Evolutionary conservation across 2,888 invertebrate species (phyloP).

Genomic region (Epistrophe eligans): DNA sequence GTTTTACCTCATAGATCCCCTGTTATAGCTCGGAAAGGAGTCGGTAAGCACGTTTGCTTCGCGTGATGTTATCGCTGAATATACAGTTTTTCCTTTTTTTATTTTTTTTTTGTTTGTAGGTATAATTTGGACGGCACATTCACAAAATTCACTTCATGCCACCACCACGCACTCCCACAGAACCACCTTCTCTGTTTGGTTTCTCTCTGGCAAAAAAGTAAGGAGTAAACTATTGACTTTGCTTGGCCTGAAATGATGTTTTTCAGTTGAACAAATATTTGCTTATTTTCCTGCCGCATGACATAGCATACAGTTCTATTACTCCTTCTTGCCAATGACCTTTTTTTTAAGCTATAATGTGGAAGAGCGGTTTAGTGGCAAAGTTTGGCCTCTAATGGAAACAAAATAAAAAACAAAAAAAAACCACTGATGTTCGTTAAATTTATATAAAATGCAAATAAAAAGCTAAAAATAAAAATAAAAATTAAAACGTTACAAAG

Average conservation of each 20-base stretch:
- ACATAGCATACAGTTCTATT: slow-evolving; percentile 34
- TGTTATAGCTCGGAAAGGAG: slow-evolving; percentile 58
- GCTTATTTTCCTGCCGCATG: slow-evolving; percentile 69
- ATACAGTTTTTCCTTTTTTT: not conserved
- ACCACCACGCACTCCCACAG: not conserved
- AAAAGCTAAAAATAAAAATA: slow-evolving; percentile 29
- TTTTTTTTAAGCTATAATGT: slow-evolving; percentile 9
- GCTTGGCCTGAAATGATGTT: slow-evolving; percentile 56
- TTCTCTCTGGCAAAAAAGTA: not conserved
- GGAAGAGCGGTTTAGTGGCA: not conserved
- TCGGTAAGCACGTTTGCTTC: slow-evolving; percentile 71
- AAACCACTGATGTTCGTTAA: not conserved
- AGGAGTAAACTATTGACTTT: slow-evolving; percentile 70
- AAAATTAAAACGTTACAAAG: slow-evolving; percentile 51
- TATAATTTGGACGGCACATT: slow-evolving; percentile 48
- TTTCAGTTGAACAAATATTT: slow-evolving; percentile 73
- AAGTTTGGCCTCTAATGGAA: not conserved
- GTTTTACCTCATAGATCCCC: slow-evolving; percentile 63
- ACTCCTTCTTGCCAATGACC: slow-evolving; percentile 50
- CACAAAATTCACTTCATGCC: slow-evolving; percentile 24
- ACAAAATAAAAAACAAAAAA: slow-evolving; percentile 5
- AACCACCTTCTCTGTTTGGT: not conserved
- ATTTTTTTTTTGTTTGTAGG: not conserved
- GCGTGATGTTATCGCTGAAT: slow-evolving; percentile 70
- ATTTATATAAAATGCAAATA: slow-evolving; percentile 20